phyloP scores from a whole-genome alignment of 2,888 invertebrate genomes.

The Melinopterus prodromus region DNA sequence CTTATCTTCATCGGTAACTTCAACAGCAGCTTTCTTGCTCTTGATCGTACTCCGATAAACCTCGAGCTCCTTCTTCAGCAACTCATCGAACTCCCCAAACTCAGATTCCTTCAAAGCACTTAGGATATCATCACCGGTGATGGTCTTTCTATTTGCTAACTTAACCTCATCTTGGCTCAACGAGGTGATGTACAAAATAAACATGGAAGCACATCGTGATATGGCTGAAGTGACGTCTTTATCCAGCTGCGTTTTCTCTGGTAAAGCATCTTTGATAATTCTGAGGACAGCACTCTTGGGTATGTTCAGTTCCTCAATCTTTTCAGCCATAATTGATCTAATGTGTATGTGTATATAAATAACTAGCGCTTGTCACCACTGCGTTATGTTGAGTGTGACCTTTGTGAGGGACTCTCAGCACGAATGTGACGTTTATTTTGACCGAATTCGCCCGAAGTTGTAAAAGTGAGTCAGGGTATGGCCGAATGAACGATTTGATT shows the following conservation, averaged over 20 bases:
- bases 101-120: slow-evolving; percentile 10
- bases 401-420: neutral
- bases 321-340: slow-evolving; percentile 8
- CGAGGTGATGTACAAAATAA: slow-evolving; percentile 9
- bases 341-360: neutral
- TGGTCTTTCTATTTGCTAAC: neutral
- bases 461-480: neutral
- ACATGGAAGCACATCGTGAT: slow-evolving; percentile 12
- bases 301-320: neutral
- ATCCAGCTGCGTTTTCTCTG: neutral
- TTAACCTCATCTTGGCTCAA: neutral
- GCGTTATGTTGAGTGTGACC: neutral
- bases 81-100: slow-evolving; percentile 8
- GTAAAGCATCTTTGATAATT: slow-evolving; percentile 7
- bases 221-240: neutral
- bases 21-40: neutral
- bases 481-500: neutral
- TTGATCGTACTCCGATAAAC: neutral
- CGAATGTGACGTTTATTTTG: neutral
- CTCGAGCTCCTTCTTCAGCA: neutral
- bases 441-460: neutral
- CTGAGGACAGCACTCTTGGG: neutral
- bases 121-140: neutral
- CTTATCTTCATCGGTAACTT: slow-evolving; percentile 7
- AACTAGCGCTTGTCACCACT: neutral